Evolutionary conservation across 1,140 invertebrate genomes (phyloP), one percentile per base, ranked within the genome.

Genomic region (Solenopsis invicta): DNA sequence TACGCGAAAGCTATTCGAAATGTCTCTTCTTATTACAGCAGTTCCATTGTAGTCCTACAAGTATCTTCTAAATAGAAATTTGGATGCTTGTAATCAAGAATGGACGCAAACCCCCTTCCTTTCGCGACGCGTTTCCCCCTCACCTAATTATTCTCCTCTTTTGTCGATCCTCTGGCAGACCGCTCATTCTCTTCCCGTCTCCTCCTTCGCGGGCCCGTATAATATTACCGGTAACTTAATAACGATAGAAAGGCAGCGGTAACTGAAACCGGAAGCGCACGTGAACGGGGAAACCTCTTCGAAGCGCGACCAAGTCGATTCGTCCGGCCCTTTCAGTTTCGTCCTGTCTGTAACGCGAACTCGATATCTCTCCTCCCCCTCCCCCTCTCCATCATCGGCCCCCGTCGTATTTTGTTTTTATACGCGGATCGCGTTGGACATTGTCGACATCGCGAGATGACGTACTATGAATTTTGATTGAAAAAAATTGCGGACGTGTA

Each of bases 181-280:
- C 52, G 13, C 24, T 52, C 16, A n/a, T n/a, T n/a, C n/a, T 41
- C 16, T n/a, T 50, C 21, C 56, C 21, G 61, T 82, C 50, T 6
- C 41, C 12, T 16, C 45, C 29, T 62, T 21, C 78, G 34, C 37
- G 18, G 10, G 16, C 8, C n/a, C 24, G 54, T 88, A 86, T 88
- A 72, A 74, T 59, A 69, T 90, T 88, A 90, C 77, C 64, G 66
- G 84, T 90, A 90, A 90, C 85, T 88, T 78, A 89, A 90, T 90
- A 88, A 88, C 87, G 87, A 89, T 88, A 84, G 89, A 90, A 82
- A 81, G 41, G 52, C 77, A 71, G 52, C 62, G n/a, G 78, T 90
- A 90, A 90, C 62, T 45, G 87, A 90, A 88, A 88, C 85, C 87
- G 85, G 66, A 86, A 86, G 77, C 64, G 85, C 64, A 62, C 77